These are phyloP conservation scores for Acanthurus leucopareius DNA, from an alignment of 2,797 vertebrate genomes.

Conservation along the genomic window DNA sequence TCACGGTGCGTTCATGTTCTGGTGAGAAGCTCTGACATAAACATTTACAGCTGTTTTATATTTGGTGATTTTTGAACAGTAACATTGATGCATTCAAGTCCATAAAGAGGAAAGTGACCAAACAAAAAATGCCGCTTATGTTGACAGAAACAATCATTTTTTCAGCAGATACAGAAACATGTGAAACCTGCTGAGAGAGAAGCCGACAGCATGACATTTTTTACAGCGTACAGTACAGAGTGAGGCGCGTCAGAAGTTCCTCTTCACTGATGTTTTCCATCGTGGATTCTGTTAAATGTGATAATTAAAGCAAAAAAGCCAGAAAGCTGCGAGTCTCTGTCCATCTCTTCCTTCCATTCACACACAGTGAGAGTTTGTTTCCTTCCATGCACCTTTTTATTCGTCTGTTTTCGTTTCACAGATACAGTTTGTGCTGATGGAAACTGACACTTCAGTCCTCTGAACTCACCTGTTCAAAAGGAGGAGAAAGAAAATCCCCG, in stretches of 20 bases:
- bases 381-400: neutral
- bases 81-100: slow-evolving; percentile 16
- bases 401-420: neutral
- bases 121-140: too few relatives aligned
- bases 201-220: neutral
- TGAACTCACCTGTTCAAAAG: slow-evolving; percentile 14
- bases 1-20: slow-evolving; percentile 3
- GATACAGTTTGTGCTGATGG: neutral
- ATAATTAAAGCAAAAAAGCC: slow-evolving; percentile 65
- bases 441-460: neutral
- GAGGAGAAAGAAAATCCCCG: neutral
- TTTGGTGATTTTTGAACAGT: slow-evolving; percentile 48
- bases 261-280: slow-evolving; percentile 32
- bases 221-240: slow-evolving; percentile 26
- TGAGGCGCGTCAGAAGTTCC: slow-evolving; percentile 28
- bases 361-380: neutral
- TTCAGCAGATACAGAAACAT: neutral
- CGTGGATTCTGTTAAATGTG: slow-evolving; percentile 6
- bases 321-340: slow-evolving; percentile 20
- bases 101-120: neutral
- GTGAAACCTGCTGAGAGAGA: slow-evolving; percentile 25
- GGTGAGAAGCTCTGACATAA: slow-evolving; percentile 22
- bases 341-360: neutral
- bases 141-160: neutral
- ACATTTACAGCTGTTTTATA: slow-evolving; percentile 27